Evolutionary conservation across 2,797 vertebrate genomes (phyloP).

Genomic region (Gorsachius magnificus): DNA sequence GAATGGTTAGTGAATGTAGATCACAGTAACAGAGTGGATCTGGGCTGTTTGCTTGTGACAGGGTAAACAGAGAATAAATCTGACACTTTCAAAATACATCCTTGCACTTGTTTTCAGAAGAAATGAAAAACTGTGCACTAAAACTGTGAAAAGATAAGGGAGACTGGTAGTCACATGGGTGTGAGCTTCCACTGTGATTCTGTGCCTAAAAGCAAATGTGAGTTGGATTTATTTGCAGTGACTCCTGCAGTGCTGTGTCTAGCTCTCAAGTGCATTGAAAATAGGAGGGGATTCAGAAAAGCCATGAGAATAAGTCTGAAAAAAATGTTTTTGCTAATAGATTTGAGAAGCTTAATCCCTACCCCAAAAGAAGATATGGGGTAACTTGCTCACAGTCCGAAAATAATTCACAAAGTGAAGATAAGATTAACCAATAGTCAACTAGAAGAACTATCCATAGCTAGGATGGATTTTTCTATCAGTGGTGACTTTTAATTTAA

Average conservation of each 20-base stretch:
- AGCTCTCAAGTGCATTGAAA: background rate
- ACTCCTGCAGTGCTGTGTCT: background rate
- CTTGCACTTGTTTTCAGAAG: background rate
- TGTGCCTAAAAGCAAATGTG: background rate
- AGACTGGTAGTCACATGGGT: background rate
- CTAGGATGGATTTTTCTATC: background rate
- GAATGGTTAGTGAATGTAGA: background rate
- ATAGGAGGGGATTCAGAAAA: background rate
- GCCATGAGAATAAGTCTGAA: background rate
- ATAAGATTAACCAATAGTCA: background rate
- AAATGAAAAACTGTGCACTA: background rate
- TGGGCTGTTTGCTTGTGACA: background rate
- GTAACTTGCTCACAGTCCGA: background rate
- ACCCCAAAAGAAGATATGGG: background rate
- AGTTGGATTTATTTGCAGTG: background rate
- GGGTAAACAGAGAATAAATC: background rate
- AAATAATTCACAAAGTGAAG: background rate
- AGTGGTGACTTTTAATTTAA: background rate
- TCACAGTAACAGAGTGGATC: background rate
- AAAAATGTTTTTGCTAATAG: background rate
- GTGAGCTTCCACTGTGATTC: background rate
- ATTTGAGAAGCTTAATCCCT: background rate
- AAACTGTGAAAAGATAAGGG: background rate
- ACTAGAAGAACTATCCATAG: background rate
- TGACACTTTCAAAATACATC: background rate